A percentile compares a stretch with the other conserved stretches of the same genome.
These are phyloP conservation scores for Rhadina sibilatrix DNA, from an alignment of 2,113 vertebrate species.

Conservation along the genomic window DNA sequence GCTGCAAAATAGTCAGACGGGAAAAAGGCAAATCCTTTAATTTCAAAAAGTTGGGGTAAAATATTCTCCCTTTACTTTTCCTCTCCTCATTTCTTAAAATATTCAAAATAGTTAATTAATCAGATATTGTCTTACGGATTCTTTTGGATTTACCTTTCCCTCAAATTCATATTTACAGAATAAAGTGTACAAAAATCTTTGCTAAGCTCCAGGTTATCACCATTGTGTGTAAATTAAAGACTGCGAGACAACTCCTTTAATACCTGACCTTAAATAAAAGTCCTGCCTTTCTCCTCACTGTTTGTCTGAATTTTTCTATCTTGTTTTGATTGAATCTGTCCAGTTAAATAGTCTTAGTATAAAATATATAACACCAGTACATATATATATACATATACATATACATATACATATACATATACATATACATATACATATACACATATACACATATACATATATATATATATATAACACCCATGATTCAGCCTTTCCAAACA, in stretches of 20 bases:
- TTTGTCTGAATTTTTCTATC: background rate
- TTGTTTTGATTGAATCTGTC: background rate
- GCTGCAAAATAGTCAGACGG: background rate
- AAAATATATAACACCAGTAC: background rate
- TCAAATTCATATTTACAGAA: background rate
- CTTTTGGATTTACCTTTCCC: background rate
- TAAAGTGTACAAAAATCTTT: background rate
- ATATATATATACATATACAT: too few relatives aligned
- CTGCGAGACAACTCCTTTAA: background rate
- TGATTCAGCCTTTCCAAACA: background rate
- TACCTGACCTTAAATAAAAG: background rate
- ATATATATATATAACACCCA: background rate
- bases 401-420: background rate
- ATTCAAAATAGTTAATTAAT: background rate
- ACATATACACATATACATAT: accelerated
- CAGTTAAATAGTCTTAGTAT: background rate
- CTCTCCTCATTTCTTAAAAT: background rate
- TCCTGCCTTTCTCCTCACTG: background rate
- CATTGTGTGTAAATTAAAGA: background rate
- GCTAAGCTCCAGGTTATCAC: background rate
- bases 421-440: accelerated
- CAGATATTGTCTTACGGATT: background rate
- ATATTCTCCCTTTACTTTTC: background rate
- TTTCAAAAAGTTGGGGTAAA: background rate
- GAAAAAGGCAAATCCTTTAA: background rate